Evolutionary conservation across 2,113 vertebrate genomes (phyloP), one percentile per base, ranked within the genome.

Genomic region (Cricetomys ansorgei): DNA sequence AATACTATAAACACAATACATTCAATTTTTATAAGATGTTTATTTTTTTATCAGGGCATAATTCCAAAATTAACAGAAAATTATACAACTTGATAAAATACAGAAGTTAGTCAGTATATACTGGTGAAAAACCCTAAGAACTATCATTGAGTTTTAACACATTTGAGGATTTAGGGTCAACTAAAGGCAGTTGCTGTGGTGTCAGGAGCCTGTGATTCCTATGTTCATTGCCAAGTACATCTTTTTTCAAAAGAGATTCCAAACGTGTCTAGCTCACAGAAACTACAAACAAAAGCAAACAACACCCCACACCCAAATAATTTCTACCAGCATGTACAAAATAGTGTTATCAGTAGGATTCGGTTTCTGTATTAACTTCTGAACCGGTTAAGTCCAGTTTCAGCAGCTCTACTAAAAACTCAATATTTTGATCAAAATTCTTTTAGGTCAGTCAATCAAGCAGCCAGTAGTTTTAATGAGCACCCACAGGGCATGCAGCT

Each of bases 401-500:
- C 25, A 72, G 10, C n/a, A 93, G 65, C 23, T 72, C 25, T 89
- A 91, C 76, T 59, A 43, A 81, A 93, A 92, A 40, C 27, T 87
- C 79, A 83, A 57, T 76, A 90, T 73, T 89, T 67, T 91, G 59
- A 92, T 67, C 80, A 88, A 88, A 70, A 76, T 77, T 89, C 53
- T 93, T 96, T 95, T 50, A 95, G 23, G 77, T 91, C 75, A 94
- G 57, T 83, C 73, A 92, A 53, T 95, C 86, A 93, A 94, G 53
- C 77, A 89, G 90, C 50, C 34, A 65, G 50, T 72, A 92, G 23
- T 92, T 96, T 94, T 91, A 95, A 96, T 94, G 86, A 97, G 67
- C 16, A 83, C 37, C 77, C 87, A 79, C 23, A 95, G 72, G 65
- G 48, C 69, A 53, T 25, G 2, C 2, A 50, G 50, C 7, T 53